phyloP scores from a whole-genome alignment of 2,113 vertebrate genomes.

The Pandion haliaetus region DNA sequence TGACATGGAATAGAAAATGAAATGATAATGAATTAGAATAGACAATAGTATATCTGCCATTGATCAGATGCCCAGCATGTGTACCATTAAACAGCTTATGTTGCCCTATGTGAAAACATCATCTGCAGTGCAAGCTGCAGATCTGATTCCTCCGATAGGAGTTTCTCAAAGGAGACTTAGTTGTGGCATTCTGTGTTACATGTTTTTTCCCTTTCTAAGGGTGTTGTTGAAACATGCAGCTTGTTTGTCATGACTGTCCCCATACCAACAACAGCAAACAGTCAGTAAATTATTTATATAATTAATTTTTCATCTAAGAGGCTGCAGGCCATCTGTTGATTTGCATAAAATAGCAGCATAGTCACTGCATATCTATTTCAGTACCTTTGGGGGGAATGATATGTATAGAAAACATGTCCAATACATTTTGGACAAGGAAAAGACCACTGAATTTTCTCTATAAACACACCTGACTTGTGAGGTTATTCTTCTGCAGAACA shows the following conservation, averaged over 20 bases:
- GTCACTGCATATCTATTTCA: not conserved
- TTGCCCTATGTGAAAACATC: not conserved
- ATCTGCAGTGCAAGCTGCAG: not conserved
- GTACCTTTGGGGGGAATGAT: not conserved
- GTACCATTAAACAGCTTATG: not conserved
- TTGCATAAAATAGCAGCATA: not conserved
- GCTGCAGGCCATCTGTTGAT: not conserved
- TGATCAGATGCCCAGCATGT: not conserved
- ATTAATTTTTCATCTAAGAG: conserved; percentile 1
- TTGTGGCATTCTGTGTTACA: not conserved
- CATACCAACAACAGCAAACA: not conserved
- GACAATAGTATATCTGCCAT: not conserved
- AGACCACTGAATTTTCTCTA: not conserved
- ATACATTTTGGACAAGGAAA: not conserved
- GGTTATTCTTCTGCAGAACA: not conserved
- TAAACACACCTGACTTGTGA: not conserved
- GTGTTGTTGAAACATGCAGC: not conserved
- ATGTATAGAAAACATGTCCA: not conserved
- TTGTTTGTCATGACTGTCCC: not conserved
- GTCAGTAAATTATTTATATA: not conserved
- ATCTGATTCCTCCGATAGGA: not conserved
- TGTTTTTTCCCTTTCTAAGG: not conserved
- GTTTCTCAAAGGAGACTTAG: not conserved
- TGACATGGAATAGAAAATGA: not conserved
- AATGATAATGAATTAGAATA: not conserved